Base-by-base conservation (phyloP, 2,888 invertebrate genomes). In the Phaedon cochleariae region DNA sequence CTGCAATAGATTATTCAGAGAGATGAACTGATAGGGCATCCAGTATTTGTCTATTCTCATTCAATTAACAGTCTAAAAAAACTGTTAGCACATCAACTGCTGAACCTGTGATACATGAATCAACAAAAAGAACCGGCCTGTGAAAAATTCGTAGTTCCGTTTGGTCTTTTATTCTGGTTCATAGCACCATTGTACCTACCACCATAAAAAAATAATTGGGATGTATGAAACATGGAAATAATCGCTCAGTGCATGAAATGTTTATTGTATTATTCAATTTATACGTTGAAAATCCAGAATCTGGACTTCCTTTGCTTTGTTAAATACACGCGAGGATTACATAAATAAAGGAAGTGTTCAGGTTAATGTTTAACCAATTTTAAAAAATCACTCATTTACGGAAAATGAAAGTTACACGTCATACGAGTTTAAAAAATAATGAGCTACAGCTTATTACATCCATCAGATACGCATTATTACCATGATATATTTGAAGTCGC, bases 241-340 rank as follows among this genome's bases (percentile, higher is more conserved):
- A 65, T 62, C 59, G 65, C 65, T 59, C 54, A 58, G 54, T 59
- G 67, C 68, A 68, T 71, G 68, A 71, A 71, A 65, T 67, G 68
- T 65, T 63, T 69, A 69, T 67, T 69, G 69, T 71, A 69, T 62
- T 64, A 69, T 59, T 64, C 67, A 67, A 70, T 68, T 66, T 67
- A 70, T 64, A 67, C 62, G 69, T 67, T 67, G 64, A 66, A 67
- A 67, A 65, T 64, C 65, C 66, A 65, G 71, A 71, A 69, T 72
- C 71, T 67, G 69, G 52, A 73, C 78, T 78, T 79, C 79, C 79
- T 79, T 63, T 76, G 73, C 72, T 77, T 78, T 78, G 77, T 79
- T 72, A 65, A 65, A 62, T 62, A 68, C 79, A 79, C 77, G 78
- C 78, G 75, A 78, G 73, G 72, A 66, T 79, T 77, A 77, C 70